Evolutionary conservation across 2,888 invertebrate genomes (phyloP).

Genomic region (Platynereis dumerilii): DNA sequence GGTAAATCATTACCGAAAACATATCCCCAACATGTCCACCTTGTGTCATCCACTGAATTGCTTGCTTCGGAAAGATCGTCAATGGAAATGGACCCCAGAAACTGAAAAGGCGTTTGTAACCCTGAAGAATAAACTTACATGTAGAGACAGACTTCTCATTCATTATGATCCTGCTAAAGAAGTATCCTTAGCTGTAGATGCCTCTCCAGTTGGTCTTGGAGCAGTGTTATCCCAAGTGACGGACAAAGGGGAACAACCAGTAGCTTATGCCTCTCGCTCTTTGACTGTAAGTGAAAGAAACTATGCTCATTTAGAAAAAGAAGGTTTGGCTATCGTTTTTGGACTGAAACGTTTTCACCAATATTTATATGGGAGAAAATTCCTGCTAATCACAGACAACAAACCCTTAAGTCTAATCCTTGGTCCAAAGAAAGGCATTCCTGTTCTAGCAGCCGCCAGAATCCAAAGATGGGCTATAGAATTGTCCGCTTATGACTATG

Average conservation of each 20-base stretch:
- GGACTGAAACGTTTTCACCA: too few species aligned
- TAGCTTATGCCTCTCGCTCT: too few species aligned
- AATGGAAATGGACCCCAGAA: not conserved
- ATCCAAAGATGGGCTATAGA: slow-evolving; percentile 5
- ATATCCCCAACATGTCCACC: not conserved
- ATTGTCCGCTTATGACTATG: not conserved
- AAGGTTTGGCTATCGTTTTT: too few species aligned
- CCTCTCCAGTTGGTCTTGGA: slow-evolving; percentile 3
- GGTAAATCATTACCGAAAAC: slow-evolving; percentile 6
- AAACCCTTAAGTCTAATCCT: slow-evolving; percentile 10
- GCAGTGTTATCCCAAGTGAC: slow-evolving; percentile 10
- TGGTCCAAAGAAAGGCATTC: slow-evolving; percentile 11
- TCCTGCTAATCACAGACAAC: slow-evolving; percentile 14
- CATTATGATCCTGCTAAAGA: slow-evolving; percentile 22
- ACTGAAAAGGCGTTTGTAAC: not conserved
- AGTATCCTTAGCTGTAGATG: slow-evolving; percentile 6
- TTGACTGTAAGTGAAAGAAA: too few species aligned
- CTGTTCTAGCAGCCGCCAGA: slow-evolving; percentile 1
- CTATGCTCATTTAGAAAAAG: too few species aligned
- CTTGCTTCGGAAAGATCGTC: not conserved
- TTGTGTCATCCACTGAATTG: not conserved
- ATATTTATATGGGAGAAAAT: slow-evolving; percentile 17
- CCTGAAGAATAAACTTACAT: slow-evolving; percentile 5
- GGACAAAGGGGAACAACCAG: too few species aligned
- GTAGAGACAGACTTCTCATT: not conserved